These are phyloP conservation scores for Coilia nasus DNA, from an alignment of 2,797 vertebrate species.

Conservation along the genomic window DNA sequence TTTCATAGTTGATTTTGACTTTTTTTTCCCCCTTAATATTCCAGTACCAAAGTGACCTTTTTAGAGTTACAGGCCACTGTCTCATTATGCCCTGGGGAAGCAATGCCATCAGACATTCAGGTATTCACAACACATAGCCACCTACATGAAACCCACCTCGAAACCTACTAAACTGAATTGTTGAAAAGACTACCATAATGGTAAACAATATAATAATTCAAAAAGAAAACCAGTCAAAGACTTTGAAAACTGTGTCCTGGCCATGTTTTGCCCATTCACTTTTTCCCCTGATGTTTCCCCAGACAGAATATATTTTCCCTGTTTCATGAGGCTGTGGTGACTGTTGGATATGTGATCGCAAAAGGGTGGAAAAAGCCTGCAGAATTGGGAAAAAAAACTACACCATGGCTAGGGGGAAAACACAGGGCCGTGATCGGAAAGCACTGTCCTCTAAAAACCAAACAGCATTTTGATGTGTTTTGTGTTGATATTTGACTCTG, in stretches of 20 bases:
- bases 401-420: background rate
- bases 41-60: background rate
- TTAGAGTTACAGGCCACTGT: background rate
- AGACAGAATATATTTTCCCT: background rate
- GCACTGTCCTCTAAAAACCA: background rate
- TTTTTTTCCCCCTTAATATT: background rate
- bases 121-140: background rate
- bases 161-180: background rate
- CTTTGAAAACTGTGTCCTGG: background rate
- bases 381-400: background rate
- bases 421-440: background rate
- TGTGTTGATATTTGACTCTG: background rate
- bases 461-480: background rate
- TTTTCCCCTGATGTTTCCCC: background rate
- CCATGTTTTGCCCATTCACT: background rate
- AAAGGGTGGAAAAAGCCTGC: background rate
- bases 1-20: slow-evolving; percentile 45
- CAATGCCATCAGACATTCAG: background rate
- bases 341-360: background rate
- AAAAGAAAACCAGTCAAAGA: background rate
- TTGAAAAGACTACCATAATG: background rate
- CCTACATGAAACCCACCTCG: background rate
- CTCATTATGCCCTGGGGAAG: background rate
- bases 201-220: background rate
- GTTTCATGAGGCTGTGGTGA: slow-evolving; percentile 6